Conservation (phyloP, 1,140 invertebrate genomes). For the Gryon sp. region DNA sequence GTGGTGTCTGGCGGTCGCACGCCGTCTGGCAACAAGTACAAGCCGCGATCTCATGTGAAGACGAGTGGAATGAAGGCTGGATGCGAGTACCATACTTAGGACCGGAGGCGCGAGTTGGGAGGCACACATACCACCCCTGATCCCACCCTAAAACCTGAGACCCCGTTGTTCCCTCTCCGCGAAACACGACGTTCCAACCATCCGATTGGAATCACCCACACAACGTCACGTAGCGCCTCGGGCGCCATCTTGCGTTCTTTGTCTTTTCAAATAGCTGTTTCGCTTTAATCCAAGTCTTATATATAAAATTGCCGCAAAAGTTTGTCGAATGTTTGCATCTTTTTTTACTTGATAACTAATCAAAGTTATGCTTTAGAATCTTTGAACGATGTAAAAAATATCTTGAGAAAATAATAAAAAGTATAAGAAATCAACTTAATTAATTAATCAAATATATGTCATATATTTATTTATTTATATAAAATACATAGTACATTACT, state of each 20-base stretch:
- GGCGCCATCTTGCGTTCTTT: conserved; percentile 18
- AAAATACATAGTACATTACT: too few species aligned
- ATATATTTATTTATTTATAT: too few species aligned
- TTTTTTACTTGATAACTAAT: too few species aligned
- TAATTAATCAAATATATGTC: too few species aligned
- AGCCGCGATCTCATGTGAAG: conserved; percentile 23
- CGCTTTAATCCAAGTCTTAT: background rate
- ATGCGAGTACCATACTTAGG: conserved; percentile 8
- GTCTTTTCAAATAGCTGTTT: conserved; percentile 1
- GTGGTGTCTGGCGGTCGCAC: conserved; percentile 49
- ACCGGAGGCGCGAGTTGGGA: conserved; percentile 39
- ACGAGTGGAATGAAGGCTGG: conserved; percentile 10
- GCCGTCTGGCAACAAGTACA: conserved; percentile 38
- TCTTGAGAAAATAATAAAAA: too few species aligned
- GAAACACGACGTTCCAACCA: conserved; percentile 11
- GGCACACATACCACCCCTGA: conserved; percentile 16
- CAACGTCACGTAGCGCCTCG: conserved; percentile 19
- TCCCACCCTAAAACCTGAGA: conserved; percentile 20
- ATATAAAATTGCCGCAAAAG: too few species aligned
- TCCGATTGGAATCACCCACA: conserved; percentile 18
- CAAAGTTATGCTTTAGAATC: too few species aligned
- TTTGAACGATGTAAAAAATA: too few species aligned
- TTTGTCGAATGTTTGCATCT: too few species aligned
- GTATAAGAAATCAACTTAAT: too few species aligned
- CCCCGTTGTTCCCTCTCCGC: conserved; percentile 10